Percentiles rank a stretch among this genome's conserved stretches.
Evolutionary conservation across 64 coral and sea anemone species (phyloP).

Genomic region (Stylophora pistillata): DNA sequence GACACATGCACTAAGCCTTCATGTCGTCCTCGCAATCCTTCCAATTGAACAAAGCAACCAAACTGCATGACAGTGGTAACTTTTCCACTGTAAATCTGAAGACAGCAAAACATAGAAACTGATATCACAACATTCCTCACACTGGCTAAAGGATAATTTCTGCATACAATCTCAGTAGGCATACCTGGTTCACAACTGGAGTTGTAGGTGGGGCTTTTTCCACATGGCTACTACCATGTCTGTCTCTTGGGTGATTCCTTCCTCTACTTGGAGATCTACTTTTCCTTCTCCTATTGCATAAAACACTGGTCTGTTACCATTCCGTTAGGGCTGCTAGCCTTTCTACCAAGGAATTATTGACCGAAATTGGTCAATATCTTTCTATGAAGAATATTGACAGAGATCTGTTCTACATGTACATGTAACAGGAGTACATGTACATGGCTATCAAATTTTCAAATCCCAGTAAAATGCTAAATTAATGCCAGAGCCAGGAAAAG

Average conservation of each 20-base stretch:
- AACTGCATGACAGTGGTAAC: slow-evolving; percentile 98
- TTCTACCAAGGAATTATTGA: neutral
- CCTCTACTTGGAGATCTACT: slow-evolving; percentile 16
- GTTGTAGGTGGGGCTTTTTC: slow-evolving; percentile 78
- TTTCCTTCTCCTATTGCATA: slow-evolving; percentile 1
- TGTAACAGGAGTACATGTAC: too few relatives aligned
- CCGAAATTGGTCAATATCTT: too few relatives aligned
- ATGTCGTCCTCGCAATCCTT: slow-evolving; percentile 88
- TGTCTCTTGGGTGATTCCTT: slow-evolving; percentile 46
- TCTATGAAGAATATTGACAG: neutral
- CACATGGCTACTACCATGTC: slow-evolving; percentile 58
- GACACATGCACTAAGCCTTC: slow-evolving; percentile 97
- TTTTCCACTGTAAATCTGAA: slow-evolving; percentile 91
- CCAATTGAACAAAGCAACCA: slow-evolving; percentile 99
- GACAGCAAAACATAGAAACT: neutral
- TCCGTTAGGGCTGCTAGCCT: neutral
- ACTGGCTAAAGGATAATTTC: neutral
- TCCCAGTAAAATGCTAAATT: too few relatives aligned
- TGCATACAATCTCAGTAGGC: neutral
- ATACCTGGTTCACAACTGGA: slow-evolving; percentile 83
- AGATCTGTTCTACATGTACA: too few relatives aligned
- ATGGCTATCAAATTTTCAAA: too few relatives aligned
- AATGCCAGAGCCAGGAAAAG: too few relatives aligned
- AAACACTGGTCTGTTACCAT: neutral
- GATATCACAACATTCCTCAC: neutral